Evolutionary conservation across 1,140 invertebrate genomes (phyloP), one percentile per base, ranked within the genome.

Genomic region (Caenorhabditis elegans): DNA sequence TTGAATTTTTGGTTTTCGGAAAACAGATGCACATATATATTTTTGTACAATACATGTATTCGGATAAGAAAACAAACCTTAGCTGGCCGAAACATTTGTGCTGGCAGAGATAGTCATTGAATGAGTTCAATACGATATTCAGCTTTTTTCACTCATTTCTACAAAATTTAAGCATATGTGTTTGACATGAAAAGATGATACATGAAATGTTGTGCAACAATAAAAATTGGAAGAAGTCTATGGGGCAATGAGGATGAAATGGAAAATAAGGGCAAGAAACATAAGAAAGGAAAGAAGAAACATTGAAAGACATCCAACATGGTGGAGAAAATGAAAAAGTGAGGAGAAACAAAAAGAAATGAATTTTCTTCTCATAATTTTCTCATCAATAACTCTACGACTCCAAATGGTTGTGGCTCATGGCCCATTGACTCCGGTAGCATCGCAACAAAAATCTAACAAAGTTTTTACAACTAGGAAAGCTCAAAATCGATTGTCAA

Each of bases 61-160:
- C 15, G 6, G 5, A 8, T 5, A 43, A 43, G 39, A 36, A 70
- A 70, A 70, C 60, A 70, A 70, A 70, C 60, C 60, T 70, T 70
- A 70, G 60, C 60, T 70, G 60, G 60, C 60, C 60, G 60, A 70
- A 70, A 70, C 60, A 70, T 70, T 70, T 70, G 60, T 70, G 60
- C 34, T 43, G 28, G 60, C 60, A 70, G 60, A 70, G 60, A 39
- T 31, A 70, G n/a, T 70, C 60, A 70, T 70, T 70, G 60, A 70
- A 70, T 34, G 60, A 39, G n/a, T n/a, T n/a, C n/a, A n/a, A 22
- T 19, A 70, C 60, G 28, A 39, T 39, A 31, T 70, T 70, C 60
- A 70, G 60, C 60, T 70, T 70, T 70, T 70, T 70, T 70, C 60
- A 70, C 34, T 70, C 60, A 70, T 70, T 70, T 65, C 60, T 60